Base-by-base conservation (phyloP, 2,888 invertebrate genomes). In the Athalia cordata region DNA sequence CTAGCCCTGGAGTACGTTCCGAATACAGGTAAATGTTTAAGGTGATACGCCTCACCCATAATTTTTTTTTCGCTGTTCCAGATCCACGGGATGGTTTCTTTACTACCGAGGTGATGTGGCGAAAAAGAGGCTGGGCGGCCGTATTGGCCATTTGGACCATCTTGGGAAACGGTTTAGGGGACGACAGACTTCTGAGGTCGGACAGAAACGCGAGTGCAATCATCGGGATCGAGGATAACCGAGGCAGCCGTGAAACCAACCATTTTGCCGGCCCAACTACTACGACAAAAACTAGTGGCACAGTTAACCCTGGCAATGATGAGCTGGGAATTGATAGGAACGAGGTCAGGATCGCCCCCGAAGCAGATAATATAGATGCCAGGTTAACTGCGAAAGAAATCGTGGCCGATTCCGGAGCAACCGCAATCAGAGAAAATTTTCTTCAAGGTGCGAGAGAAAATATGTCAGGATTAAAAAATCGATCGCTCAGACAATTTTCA, bases 21-120 rank as follows among this genome's bases (percentile, higher is more conserved):
- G 2, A 29, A 29, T 29, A 29, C 29, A 29, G 29, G 29, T 29
- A 29, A 29, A 29, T 29, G 29, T 29, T 29, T 29, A 29, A 29
- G 11, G 29, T 9, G 8, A 68, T 61, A 6, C 13, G 11, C 61
- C 13, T 3, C 3, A 43, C 4, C 64, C 4, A 65, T 7, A 5
- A 9, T 59, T 50, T 72, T 6, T 4, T 80, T 57, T 74, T 7
- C n/a, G 64, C 61, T 62, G 66, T 85, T 82, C 5, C 85, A 87
- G 87, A 79, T 82, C 76, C 81, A 66, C 82, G 84, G 82, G 66
- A 87, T 87, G 87, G 83, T 81, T 80, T 80, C 76, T 72, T 78
- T 78, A 79, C 80, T 79, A 65, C 79, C 81, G 80, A 86, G 87
- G 86, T 87, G 86, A 88, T 88, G 88, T 82, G 83, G 84, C 85